A percentile compares a stretch with the other conserved stretches of the same genome.
Conservation (phyloP, 2,888 invertebrate species). For the Dioctria linearis region DNA sequence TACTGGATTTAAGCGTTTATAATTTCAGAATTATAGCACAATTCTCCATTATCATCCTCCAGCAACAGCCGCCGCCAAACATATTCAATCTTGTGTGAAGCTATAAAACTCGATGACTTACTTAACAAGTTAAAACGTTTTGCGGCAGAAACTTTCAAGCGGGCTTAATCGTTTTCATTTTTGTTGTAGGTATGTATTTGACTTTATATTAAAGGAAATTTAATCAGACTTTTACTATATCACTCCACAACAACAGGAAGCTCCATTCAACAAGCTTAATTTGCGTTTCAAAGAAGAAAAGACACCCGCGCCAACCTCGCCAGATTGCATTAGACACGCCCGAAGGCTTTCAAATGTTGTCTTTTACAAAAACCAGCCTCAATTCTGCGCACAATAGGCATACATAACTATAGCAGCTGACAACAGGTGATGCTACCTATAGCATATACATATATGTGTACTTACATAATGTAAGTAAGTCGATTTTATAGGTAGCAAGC, state of each 20-base stretch:
- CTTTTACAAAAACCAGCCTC: background rate
- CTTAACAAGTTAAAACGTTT: background rate
- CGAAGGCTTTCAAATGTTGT: slow-evolving; percentile 15
- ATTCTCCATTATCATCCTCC: background rate
- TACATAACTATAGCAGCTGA: background rate
- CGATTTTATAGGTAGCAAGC: background rate
- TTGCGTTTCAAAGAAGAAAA: background rate
- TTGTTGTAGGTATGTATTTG: background rate
- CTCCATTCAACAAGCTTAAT: background rate
- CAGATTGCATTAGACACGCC: slow-evolving; percentile 28
- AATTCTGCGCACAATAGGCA: background rate
- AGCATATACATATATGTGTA: background rate
- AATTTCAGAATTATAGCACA: background rate
- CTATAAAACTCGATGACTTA: background rate
- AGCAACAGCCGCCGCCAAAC: background rate
- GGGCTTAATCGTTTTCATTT: background rate
- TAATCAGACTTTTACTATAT: background rate
- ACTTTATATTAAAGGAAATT: background rate
- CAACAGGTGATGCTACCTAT: slow-evolving; percentile 4
- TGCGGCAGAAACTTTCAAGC: background rate
- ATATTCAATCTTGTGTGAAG: background rate
- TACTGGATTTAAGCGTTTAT: background rate
- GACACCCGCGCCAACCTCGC: background rate
- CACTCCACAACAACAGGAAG: background rate
- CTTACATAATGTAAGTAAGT: background rate